Evolutionary conservation across 2,888 invertebrate genomes (phyloP).

Genomic region (Aspidapion aeneum): DNA sequence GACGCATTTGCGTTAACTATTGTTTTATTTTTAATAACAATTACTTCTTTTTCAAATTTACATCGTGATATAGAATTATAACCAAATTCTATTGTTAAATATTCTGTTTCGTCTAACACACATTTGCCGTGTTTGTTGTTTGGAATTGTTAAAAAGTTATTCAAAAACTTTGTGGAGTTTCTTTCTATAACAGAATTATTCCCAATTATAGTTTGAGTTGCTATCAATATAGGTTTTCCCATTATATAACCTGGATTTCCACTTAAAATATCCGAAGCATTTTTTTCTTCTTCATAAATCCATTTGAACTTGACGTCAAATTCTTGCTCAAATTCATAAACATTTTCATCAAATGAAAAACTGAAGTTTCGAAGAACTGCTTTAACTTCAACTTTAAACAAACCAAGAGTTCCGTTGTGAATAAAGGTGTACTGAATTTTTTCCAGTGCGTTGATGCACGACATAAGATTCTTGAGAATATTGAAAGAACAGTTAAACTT

Average conservation of each 20-base stretch:
- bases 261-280: conserved; percentile 51
- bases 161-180: conserved; percentile 29
- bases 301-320: conserved; percentile 42
- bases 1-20: conserved; percentile 35
- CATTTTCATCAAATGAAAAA: conserved; percentile 26
- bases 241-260: conserved; percentile 74
- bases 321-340: conserved; percentile 31
- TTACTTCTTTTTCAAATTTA: conserved; percentile 33
- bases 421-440: conserved; percentile 42
- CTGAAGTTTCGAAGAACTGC: conserved; percentile 34
- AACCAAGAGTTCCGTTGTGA: conserved; percentile 49
- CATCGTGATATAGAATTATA: conserved; percentile 51
- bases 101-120: no score
- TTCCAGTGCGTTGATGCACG: conserved; percentile 41
- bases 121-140: conserved; percentile 50
- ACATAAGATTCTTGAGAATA: conserved; percentile 27
- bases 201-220: no score
- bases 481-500: conserved; percentile 27
- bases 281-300: conserved; percentile 38
- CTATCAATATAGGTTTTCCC: conserved; percentile 60
- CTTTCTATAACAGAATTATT: conserved; percentile 33
- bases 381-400: conserved; percentile 42
- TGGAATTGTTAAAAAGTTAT: conserved; percentile 45
- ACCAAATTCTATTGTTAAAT: conserved; percentile 50
- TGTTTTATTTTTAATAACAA: no score